Conservation (phyloP, 2,113 vertebrate species). For the Oreotrochilus melanogaster region DNA sequence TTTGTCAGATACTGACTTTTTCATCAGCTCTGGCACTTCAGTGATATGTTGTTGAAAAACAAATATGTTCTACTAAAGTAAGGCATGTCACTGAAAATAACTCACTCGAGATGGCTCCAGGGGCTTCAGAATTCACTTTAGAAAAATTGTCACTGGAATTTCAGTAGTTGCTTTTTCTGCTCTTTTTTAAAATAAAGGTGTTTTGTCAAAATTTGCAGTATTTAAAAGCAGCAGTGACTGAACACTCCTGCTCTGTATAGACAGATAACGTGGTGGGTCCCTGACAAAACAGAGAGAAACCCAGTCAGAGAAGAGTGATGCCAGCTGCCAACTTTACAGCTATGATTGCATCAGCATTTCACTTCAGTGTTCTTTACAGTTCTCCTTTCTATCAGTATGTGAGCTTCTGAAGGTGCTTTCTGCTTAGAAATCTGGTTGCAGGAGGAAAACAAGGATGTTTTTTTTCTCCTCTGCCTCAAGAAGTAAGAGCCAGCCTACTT, state of each 20-base stretch:
- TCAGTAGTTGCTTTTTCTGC: neutral
- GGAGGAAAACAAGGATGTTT: neutral
- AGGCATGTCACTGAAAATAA: neutral
- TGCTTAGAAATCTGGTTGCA: neutral
- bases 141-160: neutral
- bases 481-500: neutral
- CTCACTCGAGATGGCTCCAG: accelerated
- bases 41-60: neutral
- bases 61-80: neutral
- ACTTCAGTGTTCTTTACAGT: neutral
- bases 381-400: neutral
- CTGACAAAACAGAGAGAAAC: neutral
- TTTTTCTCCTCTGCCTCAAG: neutral
- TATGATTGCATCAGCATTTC: neutral
- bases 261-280: neutral
- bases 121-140: neutral
- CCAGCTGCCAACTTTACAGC: neutral
- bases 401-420: neutral
- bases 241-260: neutral
- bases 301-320: neutral
- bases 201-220: neutral
- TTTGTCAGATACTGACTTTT: neutral
- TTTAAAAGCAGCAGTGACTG: neutral
- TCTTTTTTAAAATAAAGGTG: neutral
- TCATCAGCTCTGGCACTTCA: neutral